phyloP scores from a whole-genome alignment of 2,888 invertebrate species.

The Palloptera scutellata region DNA sequence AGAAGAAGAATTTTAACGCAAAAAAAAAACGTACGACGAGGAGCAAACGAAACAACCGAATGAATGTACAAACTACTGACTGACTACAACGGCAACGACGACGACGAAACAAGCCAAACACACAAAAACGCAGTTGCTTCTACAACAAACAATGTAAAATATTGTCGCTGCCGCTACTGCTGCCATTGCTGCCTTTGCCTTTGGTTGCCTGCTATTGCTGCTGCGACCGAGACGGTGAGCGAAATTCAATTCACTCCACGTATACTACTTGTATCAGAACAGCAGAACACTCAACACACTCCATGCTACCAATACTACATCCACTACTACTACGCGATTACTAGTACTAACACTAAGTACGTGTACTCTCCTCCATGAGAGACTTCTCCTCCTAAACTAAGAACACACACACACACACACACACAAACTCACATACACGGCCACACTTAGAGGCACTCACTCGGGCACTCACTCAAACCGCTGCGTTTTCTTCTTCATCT shows the following conservation, averaged over 20 bases:
- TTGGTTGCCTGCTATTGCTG: constrained; percentile 17
- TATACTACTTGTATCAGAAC: not conserved
- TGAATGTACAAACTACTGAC: constrained; percentile 38
- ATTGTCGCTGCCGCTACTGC: not conserved
- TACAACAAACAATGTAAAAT: not conserved
- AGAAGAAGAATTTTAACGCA: constrained; percentile 21
- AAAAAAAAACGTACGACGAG: constrained; percentile 57
- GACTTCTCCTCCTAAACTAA: not conserved
- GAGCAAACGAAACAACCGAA: constrained; percentile 57
- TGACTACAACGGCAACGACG: not conserved
- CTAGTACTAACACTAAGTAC: not conserved
- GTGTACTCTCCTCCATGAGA: constrained; percentile 8
- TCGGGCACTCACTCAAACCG: not conserved
- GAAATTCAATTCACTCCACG: too few relatives aligned
- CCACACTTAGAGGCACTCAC: not conserved
- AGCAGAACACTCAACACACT: constrained; percentile 20
- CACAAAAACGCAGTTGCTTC: constrained; percentile 8
- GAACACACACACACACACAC: constrained; percentile 1
- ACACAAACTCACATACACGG: not conserved
- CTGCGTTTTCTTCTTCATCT: not conserved
- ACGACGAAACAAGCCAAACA: constrained; percentile 31
- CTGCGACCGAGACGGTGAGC: not conserved
- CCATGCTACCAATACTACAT: constrained; percentile 13
- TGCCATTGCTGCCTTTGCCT: constrained; percentile 23
- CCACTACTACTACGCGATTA: constrained; percentile 25